Evolutionary conservation across 2,888 invertebrate genomes (phyloP), one percentile per base, ranked within the genome.

Genomic region (Drosophila anomalipes): DNA sequence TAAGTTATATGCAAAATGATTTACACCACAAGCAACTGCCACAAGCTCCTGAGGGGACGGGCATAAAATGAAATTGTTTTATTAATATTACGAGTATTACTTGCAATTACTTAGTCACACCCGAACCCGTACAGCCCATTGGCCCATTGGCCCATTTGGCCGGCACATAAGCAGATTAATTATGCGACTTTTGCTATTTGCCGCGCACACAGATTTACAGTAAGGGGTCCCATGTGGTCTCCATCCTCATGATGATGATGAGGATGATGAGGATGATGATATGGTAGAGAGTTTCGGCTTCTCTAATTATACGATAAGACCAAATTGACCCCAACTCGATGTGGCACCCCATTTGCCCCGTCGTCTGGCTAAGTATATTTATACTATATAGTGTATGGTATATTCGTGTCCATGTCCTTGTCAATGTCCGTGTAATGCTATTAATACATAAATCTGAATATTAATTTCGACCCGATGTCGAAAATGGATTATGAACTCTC

Each of bases 371-470:
- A 49, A 49, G 62, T n/a, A 14, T 37, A 33, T 37, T 22, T 16
- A 33, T 35, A 35, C 35, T 37, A 39, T 37, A 39, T 26, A 28
- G 26, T 26, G 35, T 61, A 22, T 58, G 56, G 44, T 33, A 58
- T 22, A 22, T 49, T 30, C 56, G 52, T 54, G 16, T 26, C 26
- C 26, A 7, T 26, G 44, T 26, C 26, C 47, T 47, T 47, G 16
- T 4, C 26, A 47, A 47, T 47, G 44, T 47, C 26, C 77, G 74
- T 80, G 74, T 77, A 80, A 86, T 88, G 82, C 77, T 86, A 89
- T 88, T 88, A 89, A 89, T 86, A 85, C 90, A 89, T 89, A 90
- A 89, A 89, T 89, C 90, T 86, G 90, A 85, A 90, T 89, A 89
- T 89, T 89, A 89, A 90, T 90, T 88, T 79, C 69, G 76, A 59